A percentile compares a stretch with the other conserved stretches of the same genome.
Evolutionary conservation across 2,797 vertebrate genomes (phyloP).

Genomic region (Gobio occitaniae): DNA sequence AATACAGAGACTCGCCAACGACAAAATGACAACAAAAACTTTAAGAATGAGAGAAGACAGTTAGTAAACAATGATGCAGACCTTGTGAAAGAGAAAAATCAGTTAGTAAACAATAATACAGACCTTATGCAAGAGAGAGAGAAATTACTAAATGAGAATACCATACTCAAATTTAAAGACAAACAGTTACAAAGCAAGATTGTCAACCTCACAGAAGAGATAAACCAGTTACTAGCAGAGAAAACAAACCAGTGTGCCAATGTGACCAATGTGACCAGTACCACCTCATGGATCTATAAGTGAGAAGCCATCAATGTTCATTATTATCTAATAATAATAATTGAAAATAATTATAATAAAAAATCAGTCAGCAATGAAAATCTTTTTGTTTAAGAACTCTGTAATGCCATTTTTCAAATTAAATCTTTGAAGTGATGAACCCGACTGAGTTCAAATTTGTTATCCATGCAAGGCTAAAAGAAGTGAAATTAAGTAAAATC

Average conservation of each 20-base stretch:
- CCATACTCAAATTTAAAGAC: rapidly evolving
- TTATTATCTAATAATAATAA: not conserved
- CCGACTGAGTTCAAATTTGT: not conserved
- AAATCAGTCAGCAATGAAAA: not conserved
- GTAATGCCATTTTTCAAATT: not conserved
- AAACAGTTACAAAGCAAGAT: not conserved
- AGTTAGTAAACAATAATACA: not conserved
- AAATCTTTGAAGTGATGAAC: not conserved
- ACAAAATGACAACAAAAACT: not conserved
- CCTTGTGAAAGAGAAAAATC: not conserved
- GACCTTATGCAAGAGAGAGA: not conserved
- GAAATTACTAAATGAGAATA: not conserved
- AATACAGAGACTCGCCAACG: not conserved
- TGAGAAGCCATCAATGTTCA: not conserved
- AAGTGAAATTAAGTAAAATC: not conserved
- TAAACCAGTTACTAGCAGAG: not conserved
- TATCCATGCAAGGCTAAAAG: not conserved
- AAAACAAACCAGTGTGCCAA: not conserved
- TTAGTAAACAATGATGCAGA: not conserved
- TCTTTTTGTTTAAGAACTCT: not conserved
- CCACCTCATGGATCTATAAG: not conserved
- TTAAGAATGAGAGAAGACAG: not conserved
- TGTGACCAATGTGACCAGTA: too few relatives aligned
- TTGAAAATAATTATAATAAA: too few relatives aligned
- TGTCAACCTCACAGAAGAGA: not conserved